A percentile compares a stretch with the other conserved stretches of the same genome.
Evolutionary conservation across 2,113 vertebrate species (phyloP).

Genomic region (Diglossa brunneiventris): DNA sequence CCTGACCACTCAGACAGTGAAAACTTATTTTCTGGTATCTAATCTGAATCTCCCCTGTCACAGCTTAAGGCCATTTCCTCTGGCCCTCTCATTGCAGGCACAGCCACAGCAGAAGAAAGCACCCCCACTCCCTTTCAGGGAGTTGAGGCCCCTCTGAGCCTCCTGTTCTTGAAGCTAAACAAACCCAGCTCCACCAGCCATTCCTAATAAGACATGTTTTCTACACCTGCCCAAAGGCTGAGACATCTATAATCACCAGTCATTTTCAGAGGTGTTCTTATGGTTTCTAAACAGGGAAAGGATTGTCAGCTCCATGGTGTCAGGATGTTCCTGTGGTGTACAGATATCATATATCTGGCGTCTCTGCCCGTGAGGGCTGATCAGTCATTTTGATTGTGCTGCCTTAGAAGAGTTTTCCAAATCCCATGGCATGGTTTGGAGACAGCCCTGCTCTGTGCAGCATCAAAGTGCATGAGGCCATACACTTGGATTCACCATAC

Average conservation of each 20-base stretch:
- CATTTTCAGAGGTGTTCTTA: background rate
- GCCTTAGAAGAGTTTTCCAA: background rate
- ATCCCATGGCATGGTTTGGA: background rate
- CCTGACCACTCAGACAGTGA: too few species aligned
- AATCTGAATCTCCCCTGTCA: too few species aligned
- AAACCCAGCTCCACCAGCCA: background rate
- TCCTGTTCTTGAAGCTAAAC: background rate
- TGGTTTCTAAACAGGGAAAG: background rate
- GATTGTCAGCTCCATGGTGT: fast-evolving
- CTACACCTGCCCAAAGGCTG: background rate
- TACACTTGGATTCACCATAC: background rate
- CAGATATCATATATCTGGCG: background rate
- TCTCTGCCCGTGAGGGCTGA: background rate
- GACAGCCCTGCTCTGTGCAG: background rate
- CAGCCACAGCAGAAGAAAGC: background rate
- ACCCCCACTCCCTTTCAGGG: background rate
- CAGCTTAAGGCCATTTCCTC: background rate
- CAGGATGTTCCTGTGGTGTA: background rate
- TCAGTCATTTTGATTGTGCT: background rate
- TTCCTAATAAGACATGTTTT: background rate
- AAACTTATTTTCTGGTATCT: background rate
- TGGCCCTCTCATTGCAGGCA: background rate
- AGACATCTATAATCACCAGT: background rate
- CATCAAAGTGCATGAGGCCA: background rate
- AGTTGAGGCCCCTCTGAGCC: background rate